Evolutionary conservation across 2,888 invertebrate genomes (phyloP), one percentile per base, ranked within the genome.

Genomic region (Leptopilina syphax): DNA sequence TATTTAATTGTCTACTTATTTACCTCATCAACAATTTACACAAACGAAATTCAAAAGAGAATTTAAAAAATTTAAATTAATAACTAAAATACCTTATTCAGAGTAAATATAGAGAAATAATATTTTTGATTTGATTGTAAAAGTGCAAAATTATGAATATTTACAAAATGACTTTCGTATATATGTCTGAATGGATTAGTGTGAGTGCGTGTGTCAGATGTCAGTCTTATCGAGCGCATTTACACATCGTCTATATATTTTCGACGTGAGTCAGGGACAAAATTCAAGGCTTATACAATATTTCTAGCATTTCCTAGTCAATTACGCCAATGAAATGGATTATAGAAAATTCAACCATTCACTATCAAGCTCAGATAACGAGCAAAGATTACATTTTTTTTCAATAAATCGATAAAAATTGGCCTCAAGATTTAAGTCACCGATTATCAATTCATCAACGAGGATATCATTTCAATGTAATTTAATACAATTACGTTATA

Each of bases 241-340:
- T 54, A 44, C 50, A 57, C 66, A 47, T 83, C 76, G 79, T 79
- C 77, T 80, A 73, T 47, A 47, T 70, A 77, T 80, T 81, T 81
- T 70, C 70, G 78, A 82, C 81, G 60, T 78, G 79, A 83, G 83
- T 83, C 83, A 83, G 81, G 83, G 83, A 77, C 82, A 81, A 80
- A 77, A 79, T 78, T 78, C 81, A 83, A 81, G 83, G 81, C 65
- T 60, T 76, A 65, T 34, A 76, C 78, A 78, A 68, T 50, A 50
- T 76, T 34, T 67, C 79, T 79, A 83, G 77, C 79, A 79, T 83
- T 81, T 83, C 80, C 83, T 80, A 83, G 78, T 80, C 77, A 81
- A 83, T 80, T 80, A 76, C 77, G 79, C 50, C 50, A 47, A 70
- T 70, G 50, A 50, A 65, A 50, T 24, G 50, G 70, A 70, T 70